Evolutionary conservation across 2,113 vertebrate species (phyloP).

Genomic region (Gila orcuttii): DNA sequence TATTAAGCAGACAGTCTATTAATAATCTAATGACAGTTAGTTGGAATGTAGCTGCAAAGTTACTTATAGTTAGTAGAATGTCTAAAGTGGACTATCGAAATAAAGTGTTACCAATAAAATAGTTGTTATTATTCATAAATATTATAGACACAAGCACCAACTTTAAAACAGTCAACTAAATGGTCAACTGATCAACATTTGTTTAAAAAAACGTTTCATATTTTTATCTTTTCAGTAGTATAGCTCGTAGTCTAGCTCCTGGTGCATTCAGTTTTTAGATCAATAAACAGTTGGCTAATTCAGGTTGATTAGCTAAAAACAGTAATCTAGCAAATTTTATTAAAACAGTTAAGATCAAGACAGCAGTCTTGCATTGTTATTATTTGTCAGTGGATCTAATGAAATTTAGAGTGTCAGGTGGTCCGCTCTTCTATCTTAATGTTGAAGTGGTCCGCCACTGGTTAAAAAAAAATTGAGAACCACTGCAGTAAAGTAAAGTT

Average conservation of each 20-base stretch:
- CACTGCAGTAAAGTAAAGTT: neutral
- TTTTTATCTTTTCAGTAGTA: too few relatives aligned
- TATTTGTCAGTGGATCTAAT: neutral
- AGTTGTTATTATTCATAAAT: neutral
- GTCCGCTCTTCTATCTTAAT: neutral
- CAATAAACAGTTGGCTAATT: neutral
- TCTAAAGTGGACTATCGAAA: too few relatives aligned
- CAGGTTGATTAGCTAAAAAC: neutral
- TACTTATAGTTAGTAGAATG: too few relatives aligned
- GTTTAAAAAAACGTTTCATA: too few relatives aligned
- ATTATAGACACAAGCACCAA: neutral
- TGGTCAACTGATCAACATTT: neutral
- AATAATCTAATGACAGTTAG: too few relatives aligned
- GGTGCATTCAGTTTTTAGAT: neutral
- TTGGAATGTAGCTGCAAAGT: too few relatives aligned
- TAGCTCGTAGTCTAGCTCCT: too few relatives aligned
- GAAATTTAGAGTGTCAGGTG: neutral
- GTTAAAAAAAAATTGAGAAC: neutral
- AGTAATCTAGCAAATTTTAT: neutral
- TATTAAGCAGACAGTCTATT: too few relatives aligned
- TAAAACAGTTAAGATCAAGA: neutral
- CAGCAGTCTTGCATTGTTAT: neutral
- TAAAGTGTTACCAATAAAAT: neutral
- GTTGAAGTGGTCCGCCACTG: neutral
- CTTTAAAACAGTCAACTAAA: neutral